Base-by-base conservation (phyloP, 2,888 invertebrate species). In the Eumacrocentrus americanus region DNA sequence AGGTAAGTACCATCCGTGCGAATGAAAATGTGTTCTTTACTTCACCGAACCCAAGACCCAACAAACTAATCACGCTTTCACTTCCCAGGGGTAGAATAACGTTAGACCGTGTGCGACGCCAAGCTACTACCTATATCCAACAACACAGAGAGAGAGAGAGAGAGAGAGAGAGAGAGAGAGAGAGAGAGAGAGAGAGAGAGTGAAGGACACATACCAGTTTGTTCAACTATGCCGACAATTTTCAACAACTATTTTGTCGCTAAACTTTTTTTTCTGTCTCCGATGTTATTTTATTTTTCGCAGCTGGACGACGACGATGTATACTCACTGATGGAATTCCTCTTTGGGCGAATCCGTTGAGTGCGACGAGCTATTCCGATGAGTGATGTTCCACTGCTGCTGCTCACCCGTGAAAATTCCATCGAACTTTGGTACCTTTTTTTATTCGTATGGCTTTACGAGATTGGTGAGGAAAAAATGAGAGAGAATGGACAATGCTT, bases 51-150 rank as follows among this genome's bases (percentile, higher is more conserved):
- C 44, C 42, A 38, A 47, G 47, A 59, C 48, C 38, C 53, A 53
- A 53, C 47, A 38, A 59, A 59, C 53, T 59, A 59, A 59, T 59
- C 59, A 59, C 59, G 38, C 53, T 47, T 59, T 53, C 46, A 53
- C 59, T 59, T 59, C 52, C 58, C 59, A 2, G 25, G 59, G 59
- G 59, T 37, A 35, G 47, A 59, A 59, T 59, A 59, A 59, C 29
- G 20, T 29, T 44, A 18, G 16, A 14, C 42, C 16, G 1, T 42
- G 18, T 25, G 40, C 12, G n/a, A 44, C 9, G 2, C 22, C 22
- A 44, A n/a, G n/a, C n/a, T n/a, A n/a, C n/a, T n/a, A n/a, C n/a
- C n/a, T n/a, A n/a, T n/a, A n/a, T n/a, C n/a, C n/a, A n/a, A n/a
- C n/a, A n/a, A 2, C 44, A n/a, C 11, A 22, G 14, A 48, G 16